Evolutionary conservation across 2,888 invertebrate species (phyloP).

Genomic region (Phragmatobia fuliginosa): DNA sequence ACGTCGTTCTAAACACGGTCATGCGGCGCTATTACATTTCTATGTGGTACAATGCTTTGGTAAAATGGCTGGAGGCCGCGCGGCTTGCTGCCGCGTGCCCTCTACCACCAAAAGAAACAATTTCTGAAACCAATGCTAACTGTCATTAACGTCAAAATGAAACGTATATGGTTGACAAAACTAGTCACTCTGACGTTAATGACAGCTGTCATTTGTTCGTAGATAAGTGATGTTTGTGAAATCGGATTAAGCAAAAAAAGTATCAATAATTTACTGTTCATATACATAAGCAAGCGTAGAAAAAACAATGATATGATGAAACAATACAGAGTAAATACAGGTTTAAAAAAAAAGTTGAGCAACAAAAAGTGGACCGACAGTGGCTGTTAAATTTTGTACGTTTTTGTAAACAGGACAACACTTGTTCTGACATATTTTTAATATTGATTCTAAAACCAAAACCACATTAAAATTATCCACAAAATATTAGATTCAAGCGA

Average conservation of each 20-base stretch:
- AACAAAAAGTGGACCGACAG: constrained; percentile 41
- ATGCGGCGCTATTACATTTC: constrained; percentile 37
- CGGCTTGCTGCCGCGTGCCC: constrained; percentile 18
- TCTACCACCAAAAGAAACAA: constrained; percentile 39
- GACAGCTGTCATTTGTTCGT: constrained; percentile 28
- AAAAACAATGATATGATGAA: constrained; percentile 20
- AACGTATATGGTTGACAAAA: too few species aligned
- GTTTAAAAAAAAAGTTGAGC: constrained; percentile 43
- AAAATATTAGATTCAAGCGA: too few species aligned
- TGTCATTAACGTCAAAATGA: constrained; percentile 30
- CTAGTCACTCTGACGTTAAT: constrained; percentile 20
- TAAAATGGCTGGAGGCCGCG: constrained; percentile 55
- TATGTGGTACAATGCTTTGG: constrained; percentile 60
- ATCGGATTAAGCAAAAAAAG: constrained; percentile 19
- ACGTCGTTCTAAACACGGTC: constrained; percentile 21
- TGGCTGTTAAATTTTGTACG: background rate
- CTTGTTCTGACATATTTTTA: background rate
- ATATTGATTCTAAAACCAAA: background rate
- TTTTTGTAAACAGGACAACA: background rate
- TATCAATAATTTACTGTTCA: constrained; percentile 25
- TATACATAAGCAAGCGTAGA: constrained; percentile 44
- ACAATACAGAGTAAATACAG: constrained; percentile 37
- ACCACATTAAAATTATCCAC: background rate
- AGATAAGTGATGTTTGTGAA: constrained; percentile 23
- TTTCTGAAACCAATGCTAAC: constrained; percentile 32